These are phyloP conservation scores for Bombus consobrinus DNA, from an alignment of 1,140 invertebrate species.

Conservation along the genomic window DNA sequence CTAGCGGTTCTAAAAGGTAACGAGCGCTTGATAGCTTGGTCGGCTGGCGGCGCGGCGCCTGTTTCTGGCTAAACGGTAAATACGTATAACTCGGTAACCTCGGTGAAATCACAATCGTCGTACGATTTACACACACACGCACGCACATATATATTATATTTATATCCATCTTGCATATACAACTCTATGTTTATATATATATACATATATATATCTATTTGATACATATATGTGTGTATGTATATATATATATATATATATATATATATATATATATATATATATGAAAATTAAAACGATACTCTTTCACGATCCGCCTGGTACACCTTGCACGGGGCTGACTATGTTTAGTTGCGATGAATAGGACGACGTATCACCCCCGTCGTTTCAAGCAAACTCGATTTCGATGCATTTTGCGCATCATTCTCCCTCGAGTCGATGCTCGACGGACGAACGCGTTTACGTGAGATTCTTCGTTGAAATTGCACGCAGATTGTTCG, in stretches of 20 bases:
- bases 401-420: not conserved
- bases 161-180: slow-evolving; percentile 54
- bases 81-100: slow-evolving; percentile 81
- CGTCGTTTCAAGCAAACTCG: not conserved
- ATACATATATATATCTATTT: slow-evolving; percentile 19
- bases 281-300: slow-evolving; percentile 53
- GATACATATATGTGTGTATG: too few species aligned
- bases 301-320: slow-evolving; percentile 31
- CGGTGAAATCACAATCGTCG: slow-evolving; percentile 81
- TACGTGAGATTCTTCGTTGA: slow-evolving; percentile 5
- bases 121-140: slow-evolving; percentile 52
- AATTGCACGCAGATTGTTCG: slow-evolving; percentile 28
- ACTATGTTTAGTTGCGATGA: slow-evolving; percentile 50
- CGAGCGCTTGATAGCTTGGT: slow-evolving; percentile 67
- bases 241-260: slow-evolving; percentile 32
- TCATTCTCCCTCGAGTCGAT: not conserved
- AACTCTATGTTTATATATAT: slow-evolving; percentile 44
- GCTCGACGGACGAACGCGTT: slow-evolving; percentile 6
- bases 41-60: slow-evolving; percentile 47
- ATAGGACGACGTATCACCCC: slow-evolving; percentile 1
- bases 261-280: not conserved
- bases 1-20: slow-evolving; percentile 72
- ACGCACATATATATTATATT: slow-evolving; percentile 56
- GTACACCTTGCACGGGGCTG: slow-evolving; percentile 50
- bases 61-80: slow-evolving; percentile 62